Conservation (phyloP, 1,140 invertebrate genomes). For the Pogonognathellus flavescens region DNA sequence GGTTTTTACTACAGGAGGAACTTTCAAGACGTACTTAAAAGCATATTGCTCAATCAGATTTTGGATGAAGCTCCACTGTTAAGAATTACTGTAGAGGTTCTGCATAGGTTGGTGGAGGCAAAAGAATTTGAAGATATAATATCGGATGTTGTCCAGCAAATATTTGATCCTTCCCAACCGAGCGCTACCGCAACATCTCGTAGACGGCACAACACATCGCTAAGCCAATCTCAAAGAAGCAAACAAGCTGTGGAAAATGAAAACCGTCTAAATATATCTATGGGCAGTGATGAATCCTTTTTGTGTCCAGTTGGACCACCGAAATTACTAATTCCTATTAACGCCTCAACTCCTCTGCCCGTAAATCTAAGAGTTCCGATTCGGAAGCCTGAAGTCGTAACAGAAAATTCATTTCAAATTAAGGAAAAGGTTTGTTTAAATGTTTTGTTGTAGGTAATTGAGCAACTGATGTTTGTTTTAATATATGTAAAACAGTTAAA, state of each 20-base stretch:
- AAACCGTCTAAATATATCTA: neutral
- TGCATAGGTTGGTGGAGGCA: constrained; percentile 5
- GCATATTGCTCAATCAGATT: constrained; percentile 29
- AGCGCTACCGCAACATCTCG: neutral
- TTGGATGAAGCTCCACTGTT: constrained; percentile 55
- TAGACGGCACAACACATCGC: neutral
- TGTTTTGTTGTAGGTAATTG: too few relatives aligned
- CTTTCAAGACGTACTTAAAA: neutral
- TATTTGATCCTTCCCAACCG: constrained; percentile 49
- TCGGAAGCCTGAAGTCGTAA: neutral
- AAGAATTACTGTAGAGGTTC: neutral
- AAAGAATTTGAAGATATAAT: constrained; percentile 45
- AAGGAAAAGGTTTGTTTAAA: neutral
- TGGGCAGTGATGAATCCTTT: neutral
- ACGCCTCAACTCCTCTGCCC: neutral
- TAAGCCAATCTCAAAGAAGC: neutral
- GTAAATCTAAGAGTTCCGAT: neutral
- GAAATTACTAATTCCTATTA: neutral
- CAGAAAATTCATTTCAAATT: neutral
- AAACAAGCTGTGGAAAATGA: neutral
- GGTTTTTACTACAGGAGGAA: neutral
- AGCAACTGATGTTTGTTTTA: neutral
- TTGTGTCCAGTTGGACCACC: neutral
- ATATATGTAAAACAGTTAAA: neutral
- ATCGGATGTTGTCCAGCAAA: constrained; percentile 38